Base-by-base conservation (phyloP, 2,888 invertebrate species). In the Ennomos erosarius region DNA sequence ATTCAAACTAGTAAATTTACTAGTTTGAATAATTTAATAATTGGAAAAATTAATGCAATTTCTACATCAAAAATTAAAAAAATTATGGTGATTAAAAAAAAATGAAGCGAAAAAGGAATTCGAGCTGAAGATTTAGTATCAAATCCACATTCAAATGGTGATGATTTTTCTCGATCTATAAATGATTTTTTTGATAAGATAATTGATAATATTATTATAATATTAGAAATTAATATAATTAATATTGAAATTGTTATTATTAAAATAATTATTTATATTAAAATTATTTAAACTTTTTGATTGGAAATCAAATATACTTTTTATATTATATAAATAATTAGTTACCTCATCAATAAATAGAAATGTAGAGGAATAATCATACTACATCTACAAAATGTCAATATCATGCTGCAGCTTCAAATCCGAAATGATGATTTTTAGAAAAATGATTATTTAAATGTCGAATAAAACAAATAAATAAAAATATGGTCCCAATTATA, bases 21-120 rank as follows among this genome's bases (percentile, higher is more conserved):
- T 76, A 78, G 49, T 71, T 80, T 78, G 73, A 84, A 87, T 64
- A 78, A 47, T 0, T 87, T 75, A 71, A 94, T 93, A 81, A 94
- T 85, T 0, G 95, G 95, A 0, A 95, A 78, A 78, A 95, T 86
- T 79, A 95, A 69, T 0, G 94, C 93, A 87, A 95, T 94, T 94
- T 95, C 95, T 62, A 95, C 93, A 91, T 95, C 95, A 92, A 95
- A 96, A 89, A 96, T 94, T 92, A 95, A 85, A 79, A 95, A 95
- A 88, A 96, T 94, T 80, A 95, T 86, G 38, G 94, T 93, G 82
- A 95, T 94, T 91, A 96, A 94, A 78, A 90, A 94, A 94, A 90
- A 95, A 94, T 87, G 87, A 52, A 87, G 8, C 0, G 87, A 88
- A 68, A 88, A 88, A 0, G 87, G 87, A 59, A 84, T 85, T 58